Base-by-base conservation (phyloP, 2,888 invertebrate species). In the Folsomia candida region DNA sequence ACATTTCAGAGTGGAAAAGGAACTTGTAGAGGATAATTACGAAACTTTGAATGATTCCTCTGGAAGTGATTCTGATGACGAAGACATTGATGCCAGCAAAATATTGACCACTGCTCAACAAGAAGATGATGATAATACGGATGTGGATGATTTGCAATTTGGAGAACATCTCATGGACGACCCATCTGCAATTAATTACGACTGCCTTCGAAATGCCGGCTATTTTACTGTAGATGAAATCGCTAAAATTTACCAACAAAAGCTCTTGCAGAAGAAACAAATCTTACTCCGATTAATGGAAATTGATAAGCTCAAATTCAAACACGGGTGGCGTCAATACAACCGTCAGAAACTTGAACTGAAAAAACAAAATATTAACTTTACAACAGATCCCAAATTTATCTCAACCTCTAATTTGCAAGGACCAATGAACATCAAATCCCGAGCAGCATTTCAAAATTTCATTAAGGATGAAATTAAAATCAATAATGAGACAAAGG, bases 121-220 rank as follows among this genome's bases (percentile, higher is more conserved):
- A 4, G 64, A 64, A 24, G 20, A 22, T 2, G 64, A 64, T 20
- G 20, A 22, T 2, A 51, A 64, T 20, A 24, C 26, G 25, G 24
- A 25, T 3, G 51, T n/a, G 51, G 51, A 26, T 6, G 64, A 64
- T 4, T 6, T 29, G 11, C 29, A 62, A 28, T 27, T 37, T 9
- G 37, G 14, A 14, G 26, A 27, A 22, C 29, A 51, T 26, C n/a
- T n/a, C 2, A 25, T 54, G 25, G 28, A 3, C 29, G 6, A 18
- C 27, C 22, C 60, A 18, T 20, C 18, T 25, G 26, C 6, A 26
- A 3, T 22, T 25, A 4, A 11, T 58, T 26, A 29, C 2, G 25
- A 64, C 69, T 68, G 72, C 72, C 68, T 74, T 76, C 54, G 62
- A n/a, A 6, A 64, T 25, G 64, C 64, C 14, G 64, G 64, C 20